Evolutionary conservation across 2,888 invertebrate species (phyloP).

Genomic region (Lypha dubia): DNA sequence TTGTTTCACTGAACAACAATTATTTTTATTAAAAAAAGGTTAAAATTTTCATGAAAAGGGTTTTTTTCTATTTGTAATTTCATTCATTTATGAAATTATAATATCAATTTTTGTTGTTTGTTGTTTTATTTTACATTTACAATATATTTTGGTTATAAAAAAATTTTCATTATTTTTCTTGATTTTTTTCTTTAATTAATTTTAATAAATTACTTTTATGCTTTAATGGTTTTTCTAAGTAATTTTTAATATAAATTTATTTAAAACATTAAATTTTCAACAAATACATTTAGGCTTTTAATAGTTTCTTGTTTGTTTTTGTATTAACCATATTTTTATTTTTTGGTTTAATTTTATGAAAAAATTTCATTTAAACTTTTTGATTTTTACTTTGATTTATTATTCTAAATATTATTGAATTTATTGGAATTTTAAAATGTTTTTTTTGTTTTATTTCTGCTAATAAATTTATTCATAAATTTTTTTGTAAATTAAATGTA

Average conservation of each 20-base stretch:
- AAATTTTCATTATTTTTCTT: conserved; percentile 8
- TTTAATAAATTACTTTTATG: conserved; percentile 23
- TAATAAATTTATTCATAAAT: conserved; percentile 13
- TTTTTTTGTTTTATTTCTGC: background rate
- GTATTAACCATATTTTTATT: conserved; percentile 14
- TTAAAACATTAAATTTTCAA: conserved; percentile 53
- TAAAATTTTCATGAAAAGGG: conserved; percentile 41
- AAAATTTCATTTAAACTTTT: conserved; percentile 36
- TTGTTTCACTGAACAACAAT: conserved; percentile 7
- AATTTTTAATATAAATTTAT: conserved; percentile 39
- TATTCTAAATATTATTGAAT: conserved; percentile 21
- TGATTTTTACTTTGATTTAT: conserved; percentile 25
- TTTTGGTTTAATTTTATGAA: conserved; percentile 44
- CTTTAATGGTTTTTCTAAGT: conserved; percentile 7
- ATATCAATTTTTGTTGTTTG: conserved; percentile 1
- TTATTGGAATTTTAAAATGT: conserved; percentile 2
- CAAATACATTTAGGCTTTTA: conserved; percentile 55
- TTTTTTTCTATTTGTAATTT: conserved; percentile 8
- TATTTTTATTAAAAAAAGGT: background rate
- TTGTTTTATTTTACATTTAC: conserved; percentile 1
- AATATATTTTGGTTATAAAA: conserved; percentile 43
- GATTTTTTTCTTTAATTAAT: conserved; percentile 11
- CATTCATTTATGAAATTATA: conserved; percentile 20
- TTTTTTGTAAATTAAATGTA: conserved; percentile 16
- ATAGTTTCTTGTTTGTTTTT: background rate